Evolutionary conservation across 2,797 vertebrate species (phyloP).

Genomic region (Rallus crepitans): DNA sequence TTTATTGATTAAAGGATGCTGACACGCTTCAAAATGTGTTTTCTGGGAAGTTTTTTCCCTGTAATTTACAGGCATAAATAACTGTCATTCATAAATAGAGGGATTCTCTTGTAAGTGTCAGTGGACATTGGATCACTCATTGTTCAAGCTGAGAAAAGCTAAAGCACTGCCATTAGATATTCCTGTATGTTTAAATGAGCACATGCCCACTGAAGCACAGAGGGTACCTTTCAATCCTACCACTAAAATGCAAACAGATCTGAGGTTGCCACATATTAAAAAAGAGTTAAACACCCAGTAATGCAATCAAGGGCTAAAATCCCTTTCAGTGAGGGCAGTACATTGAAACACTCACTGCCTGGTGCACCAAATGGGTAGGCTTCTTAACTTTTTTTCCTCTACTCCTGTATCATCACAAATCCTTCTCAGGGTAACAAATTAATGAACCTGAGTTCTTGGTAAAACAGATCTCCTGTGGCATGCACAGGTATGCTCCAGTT

Average conservation of each 20-base stretch:
- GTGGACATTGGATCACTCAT: background rate
- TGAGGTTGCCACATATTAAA: background rate
- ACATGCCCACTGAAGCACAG: accelerated
- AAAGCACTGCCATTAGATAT: background rate
- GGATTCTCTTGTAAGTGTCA: background rate
- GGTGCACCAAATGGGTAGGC: background rate
- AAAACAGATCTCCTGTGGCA: background rate
- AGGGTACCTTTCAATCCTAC: background rate
- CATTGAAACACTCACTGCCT: background rate
- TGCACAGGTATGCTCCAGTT: background rate
- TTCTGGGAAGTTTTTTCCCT: background rate
- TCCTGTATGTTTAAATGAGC: background rate
- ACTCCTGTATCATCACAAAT: background rate
- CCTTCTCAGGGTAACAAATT: background rate
- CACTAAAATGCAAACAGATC: background rate
- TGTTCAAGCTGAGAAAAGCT: background rate
- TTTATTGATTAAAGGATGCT: background rate
- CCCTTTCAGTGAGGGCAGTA: background rate
- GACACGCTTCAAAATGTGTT: background rate
- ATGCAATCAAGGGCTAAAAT: background rate
- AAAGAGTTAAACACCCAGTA: background rate
- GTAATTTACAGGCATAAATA: background rate
- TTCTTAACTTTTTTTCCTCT: background rate
- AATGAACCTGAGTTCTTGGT: background rate
- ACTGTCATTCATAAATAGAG: background rate